A percentile compares a stretch with the other conserved stretches of the same genome.
Evolutionary conservation across 2,888 invertebrate genomes (phyloP).

Genomic region (Prosapia bicincta): DNA sequence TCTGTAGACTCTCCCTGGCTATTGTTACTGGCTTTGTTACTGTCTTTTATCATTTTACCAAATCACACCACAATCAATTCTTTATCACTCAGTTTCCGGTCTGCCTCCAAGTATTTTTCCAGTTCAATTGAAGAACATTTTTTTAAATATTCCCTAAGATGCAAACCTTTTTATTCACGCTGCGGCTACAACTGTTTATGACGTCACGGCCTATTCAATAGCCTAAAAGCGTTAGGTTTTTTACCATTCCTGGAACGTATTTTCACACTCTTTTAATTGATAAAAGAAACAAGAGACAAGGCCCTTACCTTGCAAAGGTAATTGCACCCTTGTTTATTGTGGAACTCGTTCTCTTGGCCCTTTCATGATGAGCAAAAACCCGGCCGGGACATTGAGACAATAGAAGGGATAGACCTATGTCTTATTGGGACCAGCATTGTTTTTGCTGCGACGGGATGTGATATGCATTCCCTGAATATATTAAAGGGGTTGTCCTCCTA

Average conservation of each 20-base stretch:
- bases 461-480: slow-evolving; percentile 25
- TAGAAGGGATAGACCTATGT: background rate
- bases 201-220: too few relatives aligned
- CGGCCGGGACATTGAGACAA: background rate
- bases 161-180: too few relatives aligned
- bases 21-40: too few relatives aligned
- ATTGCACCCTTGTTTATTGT: background rate
- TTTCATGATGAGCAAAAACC: background rate
- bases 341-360: background rate
- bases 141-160: too few relatives aligned
- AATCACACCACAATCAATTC: too few relatives aligned
- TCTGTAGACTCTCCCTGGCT: too few relatives aligned
- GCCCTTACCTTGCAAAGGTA: background rate
- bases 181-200: too few relatives aligned
- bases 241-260: slow-evolving; percentile 19
- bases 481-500: slow-evolving; percentile 7
- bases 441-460: slow-evolving; percentile 17
- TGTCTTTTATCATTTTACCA: too few relatives aligned
- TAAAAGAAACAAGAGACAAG: background rate
- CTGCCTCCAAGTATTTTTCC: too few relatives aligned
- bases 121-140: too few relatives aligned
- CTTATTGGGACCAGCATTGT: slow-evolving; percentile 20
- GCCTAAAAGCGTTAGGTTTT: background rate
- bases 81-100: too few relatives aligned
- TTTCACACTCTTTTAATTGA: slow-evolving; percentile 24